Base-by-base conservation (phyloP, 2,888 invertebrate species). In the Nomada ferruginata region DNA sequence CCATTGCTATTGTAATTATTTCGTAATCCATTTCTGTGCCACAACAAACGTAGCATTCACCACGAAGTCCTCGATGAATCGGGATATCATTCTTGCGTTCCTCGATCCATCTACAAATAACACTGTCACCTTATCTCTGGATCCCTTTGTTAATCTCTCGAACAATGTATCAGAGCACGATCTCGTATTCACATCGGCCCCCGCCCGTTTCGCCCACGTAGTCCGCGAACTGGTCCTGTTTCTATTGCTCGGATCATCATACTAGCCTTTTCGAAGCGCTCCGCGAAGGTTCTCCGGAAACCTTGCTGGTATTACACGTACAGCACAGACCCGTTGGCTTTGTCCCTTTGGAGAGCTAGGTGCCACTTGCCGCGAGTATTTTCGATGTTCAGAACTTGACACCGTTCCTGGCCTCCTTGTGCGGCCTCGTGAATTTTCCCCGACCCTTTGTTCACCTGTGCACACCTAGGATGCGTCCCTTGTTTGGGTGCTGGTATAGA, bases 351-450 rank as follows among this genome's bases (percentile, higher is more conserved):
- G 50, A 9, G 52, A 66, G 57, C 29, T 36, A 63, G 71, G 80
- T 60, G 64, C 73, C 81, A 81, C 81, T 81, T 64, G 68, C 44
- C 68, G 55, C 66, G 65, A 75, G 75, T 80, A 79, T 82, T 82
- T 82, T 82, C 82, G 70, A 82, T 80, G 75, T 79, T 75, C 81
- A 71, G 65, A 79, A 68, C 80, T 80, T 80, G 80, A 80, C 80
- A 80, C 79, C 63, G 72, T 79, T 80, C 47, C 71, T 20, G 50
- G 42, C 10, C 42, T 47, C 10, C 29, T 47, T 15, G 36, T 23
- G 26, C 42, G 63, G n/a, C 61, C 47, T 50, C 70, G 55, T 23
- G 63, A 63, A 71, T 72, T 66, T 63, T 63, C 50, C 57, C 57
- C 18, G 23, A 66, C 55, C 57, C 79, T 57, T 71, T 66, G 64